Evolutionary conservation across 2,113 vertebrate genomes (phyloP).

Genomic region (Chloroceryle aenea): DNA sequence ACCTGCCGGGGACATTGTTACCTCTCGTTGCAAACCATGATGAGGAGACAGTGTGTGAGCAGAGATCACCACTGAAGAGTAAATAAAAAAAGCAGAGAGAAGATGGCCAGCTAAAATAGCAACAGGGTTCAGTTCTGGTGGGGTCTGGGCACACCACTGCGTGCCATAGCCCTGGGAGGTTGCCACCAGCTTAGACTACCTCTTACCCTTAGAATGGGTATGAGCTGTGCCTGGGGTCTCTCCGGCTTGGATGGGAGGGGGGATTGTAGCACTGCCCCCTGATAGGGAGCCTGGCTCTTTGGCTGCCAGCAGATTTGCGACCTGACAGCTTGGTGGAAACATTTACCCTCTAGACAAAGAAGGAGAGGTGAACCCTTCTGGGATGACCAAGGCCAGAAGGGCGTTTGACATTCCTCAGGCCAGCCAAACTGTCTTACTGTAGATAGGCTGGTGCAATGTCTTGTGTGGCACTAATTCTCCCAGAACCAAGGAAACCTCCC

Average conservation of each 20-base stretch:
- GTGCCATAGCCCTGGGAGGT: not conserved
- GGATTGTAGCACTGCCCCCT: not conserved
- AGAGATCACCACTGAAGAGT: not conserved
- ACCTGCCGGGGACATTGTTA: not conserved
- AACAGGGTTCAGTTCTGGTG: not conserved
- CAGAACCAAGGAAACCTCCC: not conserved
- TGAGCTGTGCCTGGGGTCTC: not conserved
- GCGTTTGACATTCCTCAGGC: not conserved
- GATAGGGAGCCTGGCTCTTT: rapidly evolving
- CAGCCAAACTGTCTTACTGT: not conserved
- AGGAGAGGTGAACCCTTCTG: not conserved
- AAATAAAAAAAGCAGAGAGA: not conserved
- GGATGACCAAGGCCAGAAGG: not conserved
- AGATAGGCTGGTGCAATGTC: not conserved
- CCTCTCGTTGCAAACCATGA: not conserved
- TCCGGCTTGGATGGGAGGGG: not conserved
- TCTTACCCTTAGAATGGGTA: not conserved
- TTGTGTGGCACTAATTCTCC: not conserved
- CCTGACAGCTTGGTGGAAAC: not conserved
- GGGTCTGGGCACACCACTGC: not conserved
- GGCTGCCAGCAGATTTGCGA: not conserved
- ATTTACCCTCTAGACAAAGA: no score
- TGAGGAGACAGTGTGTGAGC: not conserved
- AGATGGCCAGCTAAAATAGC: not conserved
- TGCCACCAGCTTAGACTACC: not conserved